phyloP scores from a whole-genome alignment of 2,797 vertebrate species.

The Petrocephalus sullivani region DNA sequence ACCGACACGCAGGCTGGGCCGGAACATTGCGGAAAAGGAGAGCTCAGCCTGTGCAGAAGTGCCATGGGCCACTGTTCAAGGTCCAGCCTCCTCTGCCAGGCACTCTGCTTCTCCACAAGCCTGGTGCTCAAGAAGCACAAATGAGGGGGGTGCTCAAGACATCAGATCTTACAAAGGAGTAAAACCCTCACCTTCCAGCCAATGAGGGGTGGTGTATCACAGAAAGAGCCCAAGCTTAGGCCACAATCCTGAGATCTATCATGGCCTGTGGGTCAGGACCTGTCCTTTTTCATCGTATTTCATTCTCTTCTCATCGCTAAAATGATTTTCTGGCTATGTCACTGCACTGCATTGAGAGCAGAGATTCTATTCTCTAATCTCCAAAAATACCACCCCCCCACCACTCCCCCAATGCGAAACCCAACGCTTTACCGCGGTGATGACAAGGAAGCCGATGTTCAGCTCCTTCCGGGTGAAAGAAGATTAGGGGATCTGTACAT shows the following conservation, averaged over 20 bases:
- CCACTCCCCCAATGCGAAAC: not conserved
- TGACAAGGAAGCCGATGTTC: slow-evolving; percentile 1
- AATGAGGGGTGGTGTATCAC: not conserved
- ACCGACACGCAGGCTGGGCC: too few relatives aligned
- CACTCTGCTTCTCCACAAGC: too few relatives aligned
- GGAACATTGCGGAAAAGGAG: too few relatives aligned
- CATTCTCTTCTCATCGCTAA: not conserved
- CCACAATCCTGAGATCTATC: not conserved
- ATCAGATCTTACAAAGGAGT: not conserved
- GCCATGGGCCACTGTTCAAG: too few relatives aligned
- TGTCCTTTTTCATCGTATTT: not conserved
- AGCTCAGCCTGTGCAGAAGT: too few relatives aligned
- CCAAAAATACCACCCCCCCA: not conserved
- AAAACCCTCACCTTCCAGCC: not conserved
- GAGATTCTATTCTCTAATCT: slow-evolving; percentile 4
- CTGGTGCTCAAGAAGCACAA: too few relatives aligned
- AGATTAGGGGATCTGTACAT: slow-evolving; percentile 13
- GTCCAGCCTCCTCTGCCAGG: too few relatives aligned
- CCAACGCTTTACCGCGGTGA: not conserved
- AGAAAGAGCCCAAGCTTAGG: not conserved
- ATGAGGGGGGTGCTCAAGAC: not conserved
- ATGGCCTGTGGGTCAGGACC: not conserved
- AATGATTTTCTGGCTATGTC: not conserved
- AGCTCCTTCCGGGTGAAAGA: slow-evolving; percentile 7
- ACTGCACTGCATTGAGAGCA: not conserved